Conservation (phyloP, 2,797 vertebrate genomes). For the Myiothlypis chrysogaster region DNA sequence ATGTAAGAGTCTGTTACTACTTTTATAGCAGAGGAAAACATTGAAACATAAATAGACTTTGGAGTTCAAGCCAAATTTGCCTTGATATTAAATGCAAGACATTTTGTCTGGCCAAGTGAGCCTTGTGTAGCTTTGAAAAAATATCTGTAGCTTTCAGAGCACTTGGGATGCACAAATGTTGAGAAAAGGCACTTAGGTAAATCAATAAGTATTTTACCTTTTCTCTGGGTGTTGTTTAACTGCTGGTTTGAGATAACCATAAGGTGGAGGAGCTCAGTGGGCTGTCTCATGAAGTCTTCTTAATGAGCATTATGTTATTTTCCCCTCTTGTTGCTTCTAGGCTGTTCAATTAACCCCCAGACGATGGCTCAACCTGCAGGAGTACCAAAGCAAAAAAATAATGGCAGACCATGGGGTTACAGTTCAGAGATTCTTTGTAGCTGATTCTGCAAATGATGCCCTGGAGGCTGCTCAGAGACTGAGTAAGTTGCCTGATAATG, state of each 20-base stretch:
- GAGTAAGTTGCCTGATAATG: conserved; percentile 81
- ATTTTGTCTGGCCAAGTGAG: neutral
- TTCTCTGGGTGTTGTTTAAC: neutral
- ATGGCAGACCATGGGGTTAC: conserved; percentile 95
- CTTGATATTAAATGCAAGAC: neutral
- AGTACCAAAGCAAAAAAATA: conserved; percentile 99
- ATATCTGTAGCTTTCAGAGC: neutral
- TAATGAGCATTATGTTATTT: conserved; percentile 55
- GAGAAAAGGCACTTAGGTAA: neutral
- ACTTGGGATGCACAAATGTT: neutral
- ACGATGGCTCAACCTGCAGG: conserved; percentile 98
- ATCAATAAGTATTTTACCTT: neutral
- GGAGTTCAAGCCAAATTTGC: neutral
- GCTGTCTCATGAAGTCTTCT: conserved; percentile 47
- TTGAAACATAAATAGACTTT: neutral
- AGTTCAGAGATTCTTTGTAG: conserved; percentile 96
- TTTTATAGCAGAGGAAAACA: neutral
- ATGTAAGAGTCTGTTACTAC: neutral
- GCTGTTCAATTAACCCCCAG: conserved; percentile 79
- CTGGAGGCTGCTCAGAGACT: conserved; percentile 92
- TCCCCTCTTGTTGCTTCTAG: conserved; percentile 69
- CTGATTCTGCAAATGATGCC: conserved; percentile 86
- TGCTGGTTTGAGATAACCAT: neutral
- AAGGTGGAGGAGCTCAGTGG: neutral
- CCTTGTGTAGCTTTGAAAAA: neutral